Evolutionary conservation across 2,888 invertebrate genomes (phyloP), one percentile per base, ranked within the genome.

Genomic region (Leucania comma): DNA sequence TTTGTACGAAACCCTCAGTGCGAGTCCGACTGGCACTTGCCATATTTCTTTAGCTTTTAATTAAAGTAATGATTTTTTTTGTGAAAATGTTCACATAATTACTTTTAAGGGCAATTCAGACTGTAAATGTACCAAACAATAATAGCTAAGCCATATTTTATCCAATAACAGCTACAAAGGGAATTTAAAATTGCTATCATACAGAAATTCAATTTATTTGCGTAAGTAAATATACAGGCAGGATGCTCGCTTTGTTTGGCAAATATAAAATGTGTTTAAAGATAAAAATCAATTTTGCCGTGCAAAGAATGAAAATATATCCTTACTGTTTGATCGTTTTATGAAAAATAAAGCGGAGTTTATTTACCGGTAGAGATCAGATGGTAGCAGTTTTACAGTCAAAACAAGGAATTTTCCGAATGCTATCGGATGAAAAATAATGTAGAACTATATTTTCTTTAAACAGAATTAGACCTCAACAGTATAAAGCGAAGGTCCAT

Each of bases 141-240:
- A 78, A 72, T 62, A 54, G 24, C 22, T 29, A 50, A 66, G 53
- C 63, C 53, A 70, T 70, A 78, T 78, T 83, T 83, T 66, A 77
- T 75, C 62, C 72, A 66, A 77, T 71, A 86, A 76, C 38, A 58
- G 71, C 63, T 66, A 73, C 81, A 82, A 73, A 82, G 80, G 79
- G 80, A 80, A 76, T 81, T 84, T 72, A 66, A 84, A 86, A 82
- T 75, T 74, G 83, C 70, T 81, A 76, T 81, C 70, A 79, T 71
- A 81, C 69, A 72, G 70, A 84, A 87, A 83, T 85, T 84, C 81
- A 84, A 84, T 86, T 87, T 87, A 75, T 80, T 83, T 76, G 71
- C 64, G 58, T 76, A 83, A 80, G 78, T 79, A 71, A 80, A 77
- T 68, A 70, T 56, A 78, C 53, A 67, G 66, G 58, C 53, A 67